phyloP scores from a whole-genome alignment of 2,113 vertebrate species.

The Anthoscopus minutus region DNA sequence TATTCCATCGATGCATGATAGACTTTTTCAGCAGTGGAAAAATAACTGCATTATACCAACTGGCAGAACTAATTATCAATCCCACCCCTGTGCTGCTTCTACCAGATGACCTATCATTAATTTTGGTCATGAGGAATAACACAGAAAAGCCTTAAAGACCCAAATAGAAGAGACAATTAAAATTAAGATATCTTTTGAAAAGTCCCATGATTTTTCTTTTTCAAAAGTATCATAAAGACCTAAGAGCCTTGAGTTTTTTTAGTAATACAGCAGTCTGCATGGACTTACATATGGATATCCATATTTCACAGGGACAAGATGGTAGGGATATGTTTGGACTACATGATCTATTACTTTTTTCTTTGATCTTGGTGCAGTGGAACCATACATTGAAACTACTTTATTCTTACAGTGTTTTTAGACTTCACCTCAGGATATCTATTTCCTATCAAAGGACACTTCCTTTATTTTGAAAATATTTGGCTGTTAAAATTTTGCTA shows the following conservation, averaged over 20 bases:
- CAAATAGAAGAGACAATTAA: neutral
- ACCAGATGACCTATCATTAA: neutral
- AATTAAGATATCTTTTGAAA: neutral
- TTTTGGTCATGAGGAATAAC: neutral
- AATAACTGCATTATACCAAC: neutral
- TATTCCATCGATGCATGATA: neutral
- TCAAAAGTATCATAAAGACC: neutral
- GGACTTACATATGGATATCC: neutral
- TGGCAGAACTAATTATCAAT: neutral
- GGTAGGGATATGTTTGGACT: neutral
- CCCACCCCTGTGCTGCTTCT: accelerated
- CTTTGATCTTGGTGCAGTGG: neutral
- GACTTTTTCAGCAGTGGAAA: neutral
- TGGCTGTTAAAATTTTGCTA: neutral
- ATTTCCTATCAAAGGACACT: neutral
- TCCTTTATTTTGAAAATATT: neutral
- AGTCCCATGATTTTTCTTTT: neutral
- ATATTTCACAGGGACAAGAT: neutral
- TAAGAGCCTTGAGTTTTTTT: neutral
- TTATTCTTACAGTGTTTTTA: neutral
- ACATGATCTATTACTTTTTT: neutral
- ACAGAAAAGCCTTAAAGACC: neutral
- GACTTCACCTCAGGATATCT: neutral
- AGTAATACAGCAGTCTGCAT: neutral
- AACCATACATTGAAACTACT: neutral